Percentiles rank a stretch among this genome's conserved stretches.
phyloP scores from a whole-genome alignment of 2,888 invertebrate species.

The Brachyptera putata region DNA sequence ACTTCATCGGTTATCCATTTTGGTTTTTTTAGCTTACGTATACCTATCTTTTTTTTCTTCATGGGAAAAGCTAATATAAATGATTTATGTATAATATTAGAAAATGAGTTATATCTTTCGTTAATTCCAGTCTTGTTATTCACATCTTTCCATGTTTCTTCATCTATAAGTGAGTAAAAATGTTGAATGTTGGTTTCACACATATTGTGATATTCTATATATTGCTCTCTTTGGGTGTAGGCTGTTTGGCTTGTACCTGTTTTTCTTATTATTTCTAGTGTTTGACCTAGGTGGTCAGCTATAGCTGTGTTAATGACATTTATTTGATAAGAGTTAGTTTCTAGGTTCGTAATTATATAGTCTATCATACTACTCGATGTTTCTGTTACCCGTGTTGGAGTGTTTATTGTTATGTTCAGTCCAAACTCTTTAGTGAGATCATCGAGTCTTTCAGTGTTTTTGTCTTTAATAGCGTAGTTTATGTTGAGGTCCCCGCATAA shows the following conservation, averaged over 20 bases:
- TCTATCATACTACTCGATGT: too few relatives aligned
- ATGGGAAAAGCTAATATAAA: neutral
- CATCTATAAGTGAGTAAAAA: neutral
- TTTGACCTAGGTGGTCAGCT: neutral
- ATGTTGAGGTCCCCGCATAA: too few relatives aligned
- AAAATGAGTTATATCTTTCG: neutral
- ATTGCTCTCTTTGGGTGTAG: neutral
- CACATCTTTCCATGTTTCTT: neutral
- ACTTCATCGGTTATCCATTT: neutral
- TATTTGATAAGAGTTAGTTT: neutral
- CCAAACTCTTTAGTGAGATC: too few relatives aligned
- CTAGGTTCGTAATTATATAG: too few relatives aligned
- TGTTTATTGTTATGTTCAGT: too few relatives aligned
- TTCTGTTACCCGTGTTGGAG: too few relatives aligned
- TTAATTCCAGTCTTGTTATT: neutral
- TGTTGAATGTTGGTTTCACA: neutral
- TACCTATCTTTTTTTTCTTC: neutral
- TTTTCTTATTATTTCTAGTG: neutral
- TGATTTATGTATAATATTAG: neutral
- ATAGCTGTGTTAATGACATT: neutral
- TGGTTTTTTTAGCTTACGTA: neutral
- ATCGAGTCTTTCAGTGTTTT: too few relatives aligned
- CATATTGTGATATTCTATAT: neutral
- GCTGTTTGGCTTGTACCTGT: neutral
- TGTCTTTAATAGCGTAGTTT: too few relatives aligned